Conservation (phyloP, 2,888 invertebrate genomes). For the Heliconius charithonia region DNA sequence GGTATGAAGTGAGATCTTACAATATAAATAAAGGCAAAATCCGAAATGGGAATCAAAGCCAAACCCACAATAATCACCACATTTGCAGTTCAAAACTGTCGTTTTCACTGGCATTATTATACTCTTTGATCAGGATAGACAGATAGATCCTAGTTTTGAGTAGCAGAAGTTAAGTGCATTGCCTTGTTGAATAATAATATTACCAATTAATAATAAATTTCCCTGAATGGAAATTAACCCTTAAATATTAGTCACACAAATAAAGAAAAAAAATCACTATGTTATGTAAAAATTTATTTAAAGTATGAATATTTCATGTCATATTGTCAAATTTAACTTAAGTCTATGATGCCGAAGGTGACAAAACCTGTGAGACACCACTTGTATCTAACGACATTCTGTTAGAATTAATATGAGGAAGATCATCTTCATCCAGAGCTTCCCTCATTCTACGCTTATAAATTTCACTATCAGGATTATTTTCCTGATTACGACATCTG, state of each 20-base stretch:
- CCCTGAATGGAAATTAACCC: too few relatives aligned
- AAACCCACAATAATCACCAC: too few relatives aligned
- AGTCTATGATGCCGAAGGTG: slow-evolving; percentile 72
- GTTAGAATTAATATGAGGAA: slow-evolving; percentile 62
- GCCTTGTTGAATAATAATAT: too few relatives aligned
- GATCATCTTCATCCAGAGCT: slow-evolving; percentile 90
- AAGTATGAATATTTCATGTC: slow-evolving; percentile 35
- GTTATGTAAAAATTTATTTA: slow-evolving; percentile 25
- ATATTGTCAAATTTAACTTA: slow-evolving; percentile 29
- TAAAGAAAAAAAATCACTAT: slow-evolving; percentile 24
- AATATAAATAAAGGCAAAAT: too few relatives aligned
- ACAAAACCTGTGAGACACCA: slow-evolving; percentile 70
- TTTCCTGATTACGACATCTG: slow-evolving; percentile 95
- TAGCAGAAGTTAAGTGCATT: too few relatives aligned
- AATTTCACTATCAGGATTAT: slow-evolving; percentile 93
- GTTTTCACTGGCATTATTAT: too few relatives aligned
- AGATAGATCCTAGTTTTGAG: too few relatives aligned
- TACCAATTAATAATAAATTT: too few relatives aligned
- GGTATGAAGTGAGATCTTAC: too few relatives aligned
- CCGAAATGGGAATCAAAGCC: too few relatives aligned
- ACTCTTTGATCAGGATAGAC: too few relatives aligned
- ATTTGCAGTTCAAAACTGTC: too few relatives aligned
- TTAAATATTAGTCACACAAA: not conserved
- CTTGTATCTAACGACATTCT: slow-evolving; percentile 79
- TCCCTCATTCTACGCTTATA: slow-evolving; percentile 92